Evolutionary conservation across 2,888 invertebrate species (phyloP).

Genomic region (Parapristionchus giblindavisi): DNA sequence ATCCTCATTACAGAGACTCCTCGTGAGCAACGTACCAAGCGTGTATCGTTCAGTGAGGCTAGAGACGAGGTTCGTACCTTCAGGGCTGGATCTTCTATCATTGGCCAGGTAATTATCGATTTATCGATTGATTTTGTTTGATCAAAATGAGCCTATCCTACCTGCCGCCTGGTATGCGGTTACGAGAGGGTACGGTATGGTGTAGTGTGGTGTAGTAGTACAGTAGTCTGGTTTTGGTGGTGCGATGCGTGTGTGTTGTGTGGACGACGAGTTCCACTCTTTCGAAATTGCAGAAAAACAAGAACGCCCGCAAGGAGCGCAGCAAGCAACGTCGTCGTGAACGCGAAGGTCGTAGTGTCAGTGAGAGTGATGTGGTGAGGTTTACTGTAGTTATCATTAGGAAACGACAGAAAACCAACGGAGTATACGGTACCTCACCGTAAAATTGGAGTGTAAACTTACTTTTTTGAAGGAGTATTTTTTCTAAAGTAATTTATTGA

Average conservation of each 20-base stretch:
- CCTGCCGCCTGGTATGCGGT: constrained; percentile 12
- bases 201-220: background rate
- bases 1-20: background rate
- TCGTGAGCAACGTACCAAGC: constrained; percentile 36
- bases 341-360: background rate
- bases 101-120: constrained; percentile 17
- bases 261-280: background rate
- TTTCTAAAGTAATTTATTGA: background rate
- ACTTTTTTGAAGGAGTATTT: too few relatives aligned
- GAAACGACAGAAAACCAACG: background rate
- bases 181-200: constrained; percentile 1
- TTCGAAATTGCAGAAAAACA: constrained; percentile 10
- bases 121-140: background rate
- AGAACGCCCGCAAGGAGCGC: constrained; percentile 8
- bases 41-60: constrained; percentile 41
- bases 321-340: background rate
- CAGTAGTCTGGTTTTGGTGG: too few relatives aligned
- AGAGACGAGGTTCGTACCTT: constrained; percentile 24
- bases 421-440: background rate
- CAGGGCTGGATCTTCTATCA: constrained; percentile 10
- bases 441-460: too few relatives aligned
- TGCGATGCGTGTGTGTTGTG: too few relatives aligned
- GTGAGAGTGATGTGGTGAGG: constrained; percentile 16
- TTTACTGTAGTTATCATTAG: background rate
- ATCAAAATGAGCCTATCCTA: constrained; percentile 3